Evolutionary conservation across 1,140 invertebrate genomes (phyloP).

Genomic region (Paramacrobiotus metropolitanus): DNA sequence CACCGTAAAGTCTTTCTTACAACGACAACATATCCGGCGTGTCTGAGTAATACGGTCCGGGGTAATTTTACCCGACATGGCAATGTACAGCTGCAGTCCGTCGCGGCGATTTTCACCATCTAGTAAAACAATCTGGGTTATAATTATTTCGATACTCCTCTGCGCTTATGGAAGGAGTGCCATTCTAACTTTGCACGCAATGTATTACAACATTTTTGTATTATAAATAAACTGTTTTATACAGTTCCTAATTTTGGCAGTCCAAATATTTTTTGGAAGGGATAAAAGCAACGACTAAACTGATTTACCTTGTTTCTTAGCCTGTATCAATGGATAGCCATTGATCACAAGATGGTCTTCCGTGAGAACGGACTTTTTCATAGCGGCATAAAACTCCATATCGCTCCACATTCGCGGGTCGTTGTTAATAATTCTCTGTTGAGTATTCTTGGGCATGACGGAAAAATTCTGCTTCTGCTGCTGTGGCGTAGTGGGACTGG

Average conservation of each 20-base stretch:
- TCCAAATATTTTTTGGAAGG: too few species aligned
- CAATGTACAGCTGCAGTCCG: neutral
- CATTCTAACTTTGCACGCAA: too few species aligned
- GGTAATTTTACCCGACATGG: slow-evolving; percentile 2
- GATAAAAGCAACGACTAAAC: too few species aligned
- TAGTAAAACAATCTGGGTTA: neutral
- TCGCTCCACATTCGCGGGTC: neutral
- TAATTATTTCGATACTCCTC: too few species aligned
- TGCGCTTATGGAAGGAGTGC: too few species aligned
- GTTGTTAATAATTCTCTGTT: neutral
- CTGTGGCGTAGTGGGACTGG: neutral
- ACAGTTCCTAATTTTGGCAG: too few species aligned
- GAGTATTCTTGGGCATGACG: neutral
- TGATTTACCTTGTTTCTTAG: neutral
- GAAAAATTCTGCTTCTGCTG: neutral
- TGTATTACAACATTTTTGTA: too few species aligned
- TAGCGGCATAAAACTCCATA: neutral
- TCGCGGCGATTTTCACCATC: neutral
- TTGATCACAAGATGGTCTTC: neutral
- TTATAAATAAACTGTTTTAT: too few species aligned
- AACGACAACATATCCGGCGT: slow-evolving; percentile 38
- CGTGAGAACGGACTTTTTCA: neutral
- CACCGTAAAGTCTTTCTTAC: slow-evolving; percentile 40
- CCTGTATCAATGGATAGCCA: neutral
- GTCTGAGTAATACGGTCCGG: slow-evolving; percentile 1